Percentiles rank a stretch among this genome's conserved stretches.
phyloP scores from a whole-genome alignment of 1,140 invertebrate genomes.

The Scaptomyza hsui region DNA sequence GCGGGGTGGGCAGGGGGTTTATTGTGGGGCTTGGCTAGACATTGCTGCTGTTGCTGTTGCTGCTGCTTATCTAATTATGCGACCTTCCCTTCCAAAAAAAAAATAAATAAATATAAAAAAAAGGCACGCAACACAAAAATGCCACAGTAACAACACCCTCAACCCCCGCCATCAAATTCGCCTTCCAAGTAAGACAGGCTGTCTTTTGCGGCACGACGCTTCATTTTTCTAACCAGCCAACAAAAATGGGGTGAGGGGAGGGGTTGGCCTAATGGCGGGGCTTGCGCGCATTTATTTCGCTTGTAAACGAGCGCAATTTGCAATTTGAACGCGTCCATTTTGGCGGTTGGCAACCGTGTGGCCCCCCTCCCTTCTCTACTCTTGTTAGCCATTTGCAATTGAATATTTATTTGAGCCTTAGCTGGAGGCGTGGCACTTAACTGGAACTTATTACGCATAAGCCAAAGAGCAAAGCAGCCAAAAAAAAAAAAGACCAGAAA shows the following conservation, averaged over 20 bases:
- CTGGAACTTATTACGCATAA: constrained; percentile 67
- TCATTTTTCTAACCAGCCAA: constrained; percentile 71
- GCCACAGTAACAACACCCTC: neutral
- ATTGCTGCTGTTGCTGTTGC: constrained; percentile 6
- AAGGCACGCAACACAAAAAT: constrained; percentile 72
- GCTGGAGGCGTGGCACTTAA: constrained; percentile 53
- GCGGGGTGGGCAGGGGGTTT: neutral
- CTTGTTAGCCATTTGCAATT: constrained; percentile 60
- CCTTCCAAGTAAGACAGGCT: constrained; percentile 40
- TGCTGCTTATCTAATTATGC: constrained; percentile 76
- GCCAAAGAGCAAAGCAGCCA: constrained; percentile 6
- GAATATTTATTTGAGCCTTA: constrained; percentile 65
- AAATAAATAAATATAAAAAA: constrained; percentile 10
- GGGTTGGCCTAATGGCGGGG: constrained; percentile 55
- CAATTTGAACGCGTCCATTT: constrained; percentile 72
- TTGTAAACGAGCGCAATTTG: constrained; percentile 77
- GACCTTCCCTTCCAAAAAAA: constrained; percentile 14
- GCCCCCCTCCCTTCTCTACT: neutral
- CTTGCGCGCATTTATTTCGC: constrained; percentile 66
- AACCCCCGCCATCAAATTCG: neutral
- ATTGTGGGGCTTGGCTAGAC: constrained; percentile 40
- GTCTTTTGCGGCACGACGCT: constrained; percentile 72
- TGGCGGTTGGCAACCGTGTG: constrained; percentile 15
- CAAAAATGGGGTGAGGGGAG: neutral
- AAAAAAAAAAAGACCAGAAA: neutral